Base-by-base conservation (phyloP, 2,888 invertebrate genomes). In the Meiosimyza platycephala region DNA sequence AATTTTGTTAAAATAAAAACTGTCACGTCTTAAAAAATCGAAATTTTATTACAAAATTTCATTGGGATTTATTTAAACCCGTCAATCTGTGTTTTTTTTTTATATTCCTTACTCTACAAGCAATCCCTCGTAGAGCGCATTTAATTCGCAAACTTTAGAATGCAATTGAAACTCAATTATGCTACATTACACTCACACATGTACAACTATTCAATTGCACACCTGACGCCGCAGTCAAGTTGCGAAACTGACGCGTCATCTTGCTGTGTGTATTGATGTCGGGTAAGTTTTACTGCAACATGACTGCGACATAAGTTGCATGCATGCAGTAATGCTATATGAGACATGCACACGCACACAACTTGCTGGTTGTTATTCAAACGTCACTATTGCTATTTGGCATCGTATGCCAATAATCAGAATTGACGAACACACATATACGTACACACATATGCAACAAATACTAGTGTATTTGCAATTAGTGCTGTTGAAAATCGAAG, bases 161-260 rank as follows among this genome's bases (percentile, higher is more conserved):
- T 18, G 15, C 55, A 22, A 73, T 52, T 70, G 59, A 65, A 78
- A 82, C 81, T 81, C 82, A 81, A 82, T 81, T 81, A 80, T 80
- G 76, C 72, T 78, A 76, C 75, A 75, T 74, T 73, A 79, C 76
- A 79, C 76, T 40, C 33, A 15, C 33, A 40, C 60, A 62, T 57
- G 57, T 57, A 16, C 16, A 66, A n/a, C 54, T 28, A 40, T 40
- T 9, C 40, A 40, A 16, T 57, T 51, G 65, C 65, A 22, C 40
- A 40, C 40, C 11, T 33, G 54, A 13, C 18, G 33, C 52, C 11
- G 66, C 50, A 22, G 66, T 40, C 72, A 70, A 63, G 28, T 28
- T 28, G 28, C 67, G 74, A 81, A n/a, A 80, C 81, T 78, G 80
- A 78, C 79, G 28, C 28, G 57, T 71, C 12, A 28, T 28, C 28